A percentile compares a stretch with the other conserved stretches of the same genome.
Evolutionary conservation across 2,113 vertebrate genomes (phyloP).

Genomic region (Cyprinodon tularosa): DNA sequence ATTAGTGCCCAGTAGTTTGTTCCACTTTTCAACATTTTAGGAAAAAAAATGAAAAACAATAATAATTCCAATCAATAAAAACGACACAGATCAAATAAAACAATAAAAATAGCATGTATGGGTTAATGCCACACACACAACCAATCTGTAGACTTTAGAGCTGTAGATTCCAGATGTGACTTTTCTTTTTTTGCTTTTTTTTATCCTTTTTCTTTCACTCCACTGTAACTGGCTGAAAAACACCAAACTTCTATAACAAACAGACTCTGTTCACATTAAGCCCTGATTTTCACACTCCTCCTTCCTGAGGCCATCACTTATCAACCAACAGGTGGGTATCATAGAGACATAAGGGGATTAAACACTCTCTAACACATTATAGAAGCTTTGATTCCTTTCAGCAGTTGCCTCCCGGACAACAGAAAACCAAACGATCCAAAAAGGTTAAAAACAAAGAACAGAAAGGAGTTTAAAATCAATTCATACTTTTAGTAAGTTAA

Average conservation of each 20-base stretch:
- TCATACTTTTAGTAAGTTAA: no score
- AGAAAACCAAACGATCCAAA: neutral
- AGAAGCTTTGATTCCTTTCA: neutral
- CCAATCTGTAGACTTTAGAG: no score
- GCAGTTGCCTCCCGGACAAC: neutral
- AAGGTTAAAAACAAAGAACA: neutral
- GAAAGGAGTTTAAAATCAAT: neutral
- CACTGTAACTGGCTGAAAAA: neutral
- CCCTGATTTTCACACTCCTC: constrained; percentile 31
- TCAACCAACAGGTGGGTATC: constrained; percentile 29
- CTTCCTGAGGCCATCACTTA: constrained; percentile 7
- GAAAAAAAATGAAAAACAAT: no score
- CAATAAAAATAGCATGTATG: no score
- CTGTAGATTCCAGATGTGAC: no score
- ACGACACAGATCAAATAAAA: no score
- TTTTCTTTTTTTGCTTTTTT: neutral
- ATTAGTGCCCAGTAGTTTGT: no score
- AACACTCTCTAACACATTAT: neutral
- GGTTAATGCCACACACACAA: no score
- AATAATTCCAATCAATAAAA: no score
- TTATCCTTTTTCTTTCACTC: neutral
- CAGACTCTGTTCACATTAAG: constrained; percentile 16
- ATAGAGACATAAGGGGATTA: neutral
- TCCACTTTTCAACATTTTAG: no score
- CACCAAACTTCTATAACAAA: neutral